These are phyloP conservation scores for Acipenser oxyrinchus DNA, from an alignment of 2,797 vertebrate genomes.

Conservation along the genomic window DNA sequence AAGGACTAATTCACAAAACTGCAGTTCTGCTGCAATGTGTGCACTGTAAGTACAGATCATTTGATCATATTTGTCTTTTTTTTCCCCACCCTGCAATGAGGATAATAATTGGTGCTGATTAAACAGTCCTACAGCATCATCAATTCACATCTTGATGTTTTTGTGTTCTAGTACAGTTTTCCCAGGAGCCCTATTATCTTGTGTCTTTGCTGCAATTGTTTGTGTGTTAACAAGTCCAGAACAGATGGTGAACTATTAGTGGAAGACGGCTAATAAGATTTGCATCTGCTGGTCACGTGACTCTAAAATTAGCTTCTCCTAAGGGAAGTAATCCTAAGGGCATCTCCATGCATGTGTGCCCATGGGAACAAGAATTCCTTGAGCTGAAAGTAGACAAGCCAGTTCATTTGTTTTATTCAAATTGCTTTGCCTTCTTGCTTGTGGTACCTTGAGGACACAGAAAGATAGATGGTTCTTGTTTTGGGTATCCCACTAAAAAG, in stretches of 20 bases:
- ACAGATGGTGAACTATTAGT: conserved; percentile 30
- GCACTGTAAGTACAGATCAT: not conserved
- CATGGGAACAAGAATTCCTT: not conserved
- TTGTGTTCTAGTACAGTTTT: not conserved
- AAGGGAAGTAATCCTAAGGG: not conserved
- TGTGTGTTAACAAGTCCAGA: conserved; percentile 11
- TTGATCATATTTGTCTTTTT: not conserved
- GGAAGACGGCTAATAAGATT: conserved; percentile 37
- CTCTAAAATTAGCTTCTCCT: conserved; percentile 6
- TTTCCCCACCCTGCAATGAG: not conserved
- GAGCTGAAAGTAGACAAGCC: too few relatives aligned
- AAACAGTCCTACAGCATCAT: too few relatives aligned
- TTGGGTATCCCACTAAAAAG: too few relatives aligned
- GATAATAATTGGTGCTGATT: too few relatives aligned
- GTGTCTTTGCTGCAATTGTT: not conserved
- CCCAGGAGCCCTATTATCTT: not conserved
- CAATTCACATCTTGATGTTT: not conserved
- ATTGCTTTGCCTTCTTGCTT: too few relatives aligned
- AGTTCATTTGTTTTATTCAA: not conserved
- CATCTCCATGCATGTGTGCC: not conserved
- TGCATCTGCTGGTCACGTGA: conserved; percentile 20
- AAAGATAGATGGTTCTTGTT: too few relatives aligned
- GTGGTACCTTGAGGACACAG: too few relatives aligned
- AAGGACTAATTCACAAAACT: not conserved
- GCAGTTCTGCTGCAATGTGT: not conserved